Percentiles rank a stretch among this genome's conserved stretches.
phyloP scores from a whole-genome alignment of 2,888 invertebrate genomes.

The Hydropsyche betteni region DNA sequence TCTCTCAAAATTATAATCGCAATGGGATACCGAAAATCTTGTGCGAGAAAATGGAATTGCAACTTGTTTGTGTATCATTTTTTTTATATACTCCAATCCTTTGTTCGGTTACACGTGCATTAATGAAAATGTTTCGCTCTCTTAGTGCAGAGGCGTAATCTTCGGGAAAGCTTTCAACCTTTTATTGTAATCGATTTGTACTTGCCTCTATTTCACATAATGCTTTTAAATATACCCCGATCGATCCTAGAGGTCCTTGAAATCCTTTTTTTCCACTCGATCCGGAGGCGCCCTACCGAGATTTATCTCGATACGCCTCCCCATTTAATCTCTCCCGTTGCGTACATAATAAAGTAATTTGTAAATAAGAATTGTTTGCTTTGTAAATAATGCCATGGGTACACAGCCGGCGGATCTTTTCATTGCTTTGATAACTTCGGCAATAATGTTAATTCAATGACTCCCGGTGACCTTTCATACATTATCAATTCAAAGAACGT shows the following conservation, averaged over 20 bases:
- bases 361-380: not conserved
- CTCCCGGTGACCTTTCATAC: not conserved
- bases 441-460: not conserved
- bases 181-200: constrained; percentile 52
- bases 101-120: constrained; percentile 30
- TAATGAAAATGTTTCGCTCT: constrained; percentile 45
- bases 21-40: no score
- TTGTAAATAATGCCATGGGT: not conserved
- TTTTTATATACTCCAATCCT: not conserved
- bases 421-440: no score
- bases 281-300: not conserved
- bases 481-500: constrained; percentile 19
- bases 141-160: constrained; percentile 44
- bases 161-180: constrained; percentile 50
- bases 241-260: constrained; percentile 42
- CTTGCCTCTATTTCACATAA: constrained; percentile 40
- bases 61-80: no score
- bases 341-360: constrained; percentile 36
- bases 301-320: constrained; percentile 30
- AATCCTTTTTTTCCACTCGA: constrained; percentile 36
- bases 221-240: constrained; percentile 51
- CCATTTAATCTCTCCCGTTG: constrained; percentile 27
- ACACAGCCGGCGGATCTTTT: no score
- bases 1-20: no score
- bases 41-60: no score